Evolutionary conservation across 2,113 vertebrate species (phyloP).

Genomic region (Ellobius talpinus): DNA sequence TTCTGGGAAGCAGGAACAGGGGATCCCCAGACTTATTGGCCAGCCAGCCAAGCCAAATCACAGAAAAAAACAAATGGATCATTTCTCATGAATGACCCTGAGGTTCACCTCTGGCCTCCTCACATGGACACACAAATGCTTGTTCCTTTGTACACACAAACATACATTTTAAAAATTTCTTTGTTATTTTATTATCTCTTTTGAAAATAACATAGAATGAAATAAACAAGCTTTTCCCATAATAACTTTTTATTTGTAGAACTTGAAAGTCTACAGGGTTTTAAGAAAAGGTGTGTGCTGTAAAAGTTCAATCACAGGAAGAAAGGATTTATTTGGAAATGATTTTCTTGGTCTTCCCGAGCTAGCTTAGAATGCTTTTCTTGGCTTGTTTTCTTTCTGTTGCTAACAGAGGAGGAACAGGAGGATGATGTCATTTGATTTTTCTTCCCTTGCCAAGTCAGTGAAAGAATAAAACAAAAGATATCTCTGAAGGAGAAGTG

Average conservation of each 20-base stretch:
- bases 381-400: slow-evolving; percentile 58
- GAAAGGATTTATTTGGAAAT: slow-evolving; percentile 60
- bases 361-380: slow-evolving; percentile 37
- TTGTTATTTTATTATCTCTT: slow-evolving; percentile 24
- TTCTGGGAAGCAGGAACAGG: not conserved
- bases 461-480: slow-evolving; percentile 62
- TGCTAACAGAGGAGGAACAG: slow-evolving; percentile 36
- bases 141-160: not conserved
- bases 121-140: too few species aligned
- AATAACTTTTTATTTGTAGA: slow-evolving; percentile 18
- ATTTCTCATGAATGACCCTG: not conserved
- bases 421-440: slow-evolving; percentile 56
- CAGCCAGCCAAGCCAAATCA: not conserved
- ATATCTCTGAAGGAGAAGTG: slow-evolving; percentile 27
- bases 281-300: slow-evolving; percentile 54
- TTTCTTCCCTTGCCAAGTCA: not conserved
- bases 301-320: slow-evolving; percentile 66
- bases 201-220: slow-evolving; percentile 37
- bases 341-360: slow-evolving; percentile 54
- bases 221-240: slow-evolving; percentile 26
- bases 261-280: slow-evolving; percentile 24
- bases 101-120: not conserved
- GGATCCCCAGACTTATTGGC: not conserved
- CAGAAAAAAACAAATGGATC: not conserved
- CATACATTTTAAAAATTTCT: not conserved